A percentile compares a stretch with the other conserved stretches of the same genome.
Conservation (phyloP, 2,888 invertebrate species). For the Argyra leucocephala region DNA sequence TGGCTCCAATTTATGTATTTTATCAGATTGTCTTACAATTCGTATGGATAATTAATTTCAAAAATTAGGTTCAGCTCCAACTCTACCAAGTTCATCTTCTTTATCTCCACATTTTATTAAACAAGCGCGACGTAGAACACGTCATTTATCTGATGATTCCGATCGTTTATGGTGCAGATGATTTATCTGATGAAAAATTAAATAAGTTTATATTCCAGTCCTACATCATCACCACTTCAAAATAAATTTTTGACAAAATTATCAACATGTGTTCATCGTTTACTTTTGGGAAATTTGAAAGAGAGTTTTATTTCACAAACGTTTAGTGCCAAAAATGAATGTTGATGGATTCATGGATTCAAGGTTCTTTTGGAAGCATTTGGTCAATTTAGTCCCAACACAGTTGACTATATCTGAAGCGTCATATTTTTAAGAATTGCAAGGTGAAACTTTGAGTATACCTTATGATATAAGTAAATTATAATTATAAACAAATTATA, state of each 20-base stretch:
- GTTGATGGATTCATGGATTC: slow-evolving; percentile 93
- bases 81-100: slow-evolving; percentile 39
- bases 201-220: slow-evolving; percentile 35
- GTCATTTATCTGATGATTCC: slow-evolving; percentile 43
- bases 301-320: slow-evolving; percentile 89
- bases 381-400: slow-evolving; percentile 85
- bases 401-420: slow-evolving; percentile 85
- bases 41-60: slow-evolving; percentile 30
- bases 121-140: slow-evolving; percentile 40
- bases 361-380: slow-evolving; percentile 88
- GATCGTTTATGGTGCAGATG: slow-evolving; percentile 44
- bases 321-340: slow-evolving; percentile 87
- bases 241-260: slow-evolving; percentile 28
- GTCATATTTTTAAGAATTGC: slow-evolving; percentile 89
- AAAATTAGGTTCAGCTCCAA: slow-evolving; percentile 42
- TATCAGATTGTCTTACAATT: not conserved
- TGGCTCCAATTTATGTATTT: not conserved
- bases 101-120: slow-evolving; percentile 42
- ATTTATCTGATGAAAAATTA: slow-evolving; percentile 42
- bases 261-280: slow-evolving; percentile 32
- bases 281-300: slow-evolving; percentile 72
- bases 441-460: slow-evolving; percentile 82
- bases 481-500: no score
- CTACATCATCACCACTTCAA: slow-evolving; percentile 38
- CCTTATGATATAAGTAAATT: slow-evolving; percentile 88